Evolutionary conservation across 2,888 invertebrate genomes (phyloP).

Genomic region (Tipula lateralis): DNA sequence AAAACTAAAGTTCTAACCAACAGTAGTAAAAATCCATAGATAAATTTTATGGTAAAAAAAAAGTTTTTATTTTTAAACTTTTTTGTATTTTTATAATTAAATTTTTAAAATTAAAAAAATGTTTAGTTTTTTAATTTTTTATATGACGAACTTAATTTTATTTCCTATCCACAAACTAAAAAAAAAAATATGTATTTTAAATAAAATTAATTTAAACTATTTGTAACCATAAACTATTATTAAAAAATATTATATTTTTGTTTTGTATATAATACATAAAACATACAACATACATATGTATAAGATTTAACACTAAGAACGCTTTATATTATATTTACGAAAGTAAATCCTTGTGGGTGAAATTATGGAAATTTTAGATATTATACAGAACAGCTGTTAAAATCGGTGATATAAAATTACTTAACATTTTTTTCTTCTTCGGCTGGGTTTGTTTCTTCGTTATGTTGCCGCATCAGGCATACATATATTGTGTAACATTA

Average conservation of each 20-base stretch:
- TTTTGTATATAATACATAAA: neutral
- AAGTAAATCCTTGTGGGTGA: neutral
- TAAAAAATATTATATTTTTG: neutral
- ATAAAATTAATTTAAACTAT: neutral
- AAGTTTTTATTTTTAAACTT: neutral
- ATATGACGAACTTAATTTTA: neutral
- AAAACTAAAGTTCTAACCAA: neutral
- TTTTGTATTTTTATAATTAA: neutral
- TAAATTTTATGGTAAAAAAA: neutral
- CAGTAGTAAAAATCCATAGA: neutral
- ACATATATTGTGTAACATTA: too few relatives aligned
- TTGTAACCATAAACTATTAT: neutral
- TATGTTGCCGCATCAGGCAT: neutral
- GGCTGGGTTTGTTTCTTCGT: neutral
- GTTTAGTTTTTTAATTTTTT: neutral
- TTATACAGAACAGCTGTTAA: neutral
- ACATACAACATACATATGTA: neutral
- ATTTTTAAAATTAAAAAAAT: neutral
- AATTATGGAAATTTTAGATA: neutral
- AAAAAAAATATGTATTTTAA: neutral
- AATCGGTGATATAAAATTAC: neutral
- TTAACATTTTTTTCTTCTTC: neutral
- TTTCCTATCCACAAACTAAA: neutral
- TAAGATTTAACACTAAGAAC: neutral
- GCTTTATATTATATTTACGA: neutral